Conservation (phyloP, 2,888 invertebrate genomes). For the Minunthozetes semirufus region DNA sequence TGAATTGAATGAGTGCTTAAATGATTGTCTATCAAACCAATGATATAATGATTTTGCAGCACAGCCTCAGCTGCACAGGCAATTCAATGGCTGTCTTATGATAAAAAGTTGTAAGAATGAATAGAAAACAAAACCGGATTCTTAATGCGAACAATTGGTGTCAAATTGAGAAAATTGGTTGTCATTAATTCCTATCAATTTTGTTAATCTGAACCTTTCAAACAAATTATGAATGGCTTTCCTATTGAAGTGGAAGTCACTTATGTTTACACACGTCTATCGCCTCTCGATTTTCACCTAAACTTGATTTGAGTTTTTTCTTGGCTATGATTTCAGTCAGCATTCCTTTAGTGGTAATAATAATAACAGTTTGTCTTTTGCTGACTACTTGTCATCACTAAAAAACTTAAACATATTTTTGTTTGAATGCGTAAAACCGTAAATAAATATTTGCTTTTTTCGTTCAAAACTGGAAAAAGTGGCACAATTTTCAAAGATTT, state of each 20-base stretch:
- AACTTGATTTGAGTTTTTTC: not conserved
- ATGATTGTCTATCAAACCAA: not conserved
- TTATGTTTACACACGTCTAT: slow-evolving; percentile 15
- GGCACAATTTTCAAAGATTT: slow-evolving; percentile 3
- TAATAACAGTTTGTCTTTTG: slow-evolving; percentile 8
- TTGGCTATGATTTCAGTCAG: not conserved
- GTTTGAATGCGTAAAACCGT: slow-evolving; percentile 9
- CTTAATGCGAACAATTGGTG: not conserved
- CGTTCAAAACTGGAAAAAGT: slow-evolving; percentile 7
- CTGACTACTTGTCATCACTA: not conserved
- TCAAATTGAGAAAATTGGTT: not conserved
- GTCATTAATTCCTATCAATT: not conserved
- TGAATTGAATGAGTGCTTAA: not conserved
- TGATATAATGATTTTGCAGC: not conserved
- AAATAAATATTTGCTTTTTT: slow-evolving; percentile 27
- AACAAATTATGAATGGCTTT: not conserved
- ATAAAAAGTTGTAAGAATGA: not conserved
- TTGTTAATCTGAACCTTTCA: not conserved
- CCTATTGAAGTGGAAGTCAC: not conserved
- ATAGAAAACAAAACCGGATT: not conserved
- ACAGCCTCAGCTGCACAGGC: too few relatives aligned
- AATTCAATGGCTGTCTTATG: too few relatives aligned
- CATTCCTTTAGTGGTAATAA: slow-evolving; percentile 17
- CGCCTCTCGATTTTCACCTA: not conserved
- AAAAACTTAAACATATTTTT: not conserved